Evolutionary conservation across 1,140 invertebrate genomes (phyloP).

Genomic region (Trissolcus basalis): DNA sequence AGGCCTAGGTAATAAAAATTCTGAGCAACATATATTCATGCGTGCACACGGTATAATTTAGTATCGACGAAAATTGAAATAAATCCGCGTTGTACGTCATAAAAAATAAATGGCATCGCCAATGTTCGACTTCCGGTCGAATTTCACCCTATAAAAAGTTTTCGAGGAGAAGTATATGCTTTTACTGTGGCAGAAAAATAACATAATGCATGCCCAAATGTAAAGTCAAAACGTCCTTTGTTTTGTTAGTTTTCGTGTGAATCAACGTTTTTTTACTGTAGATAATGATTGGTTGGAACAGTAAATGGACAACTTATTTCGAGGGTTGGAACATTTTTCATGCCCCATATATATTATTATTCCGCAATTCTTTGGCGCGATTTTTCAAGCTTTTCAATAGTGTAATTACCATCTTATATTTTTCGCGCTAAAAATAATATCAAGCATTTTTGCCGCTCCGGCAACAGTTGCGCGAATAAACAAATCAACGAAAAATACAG

Average conservation of each 20-base stretch:
- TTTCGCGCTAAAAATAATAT: too few relatives aligned
- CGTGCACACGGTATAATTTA: conserved; percentile 14
- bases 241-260: conserved; percentile 5
- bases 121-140: conserved; percentile 20
- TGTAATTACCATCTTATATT: too few relatives aligned
- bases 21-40: background rate
- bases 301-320: too few relatives aligned
- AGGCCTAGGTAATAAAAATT: background rate
- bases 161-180: background rate
- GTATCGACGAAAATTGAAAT: conserved; percentile 8
- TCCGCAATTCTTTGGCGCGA: too few relatives aligned
- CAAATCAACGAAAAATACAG: conserved; percentile 30
- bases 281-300: too few relatives aligned
- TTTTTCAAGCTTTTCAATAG: too few relatives aligned
- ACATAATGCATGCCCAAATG: background rate
- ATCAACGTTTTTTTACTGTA: too few relatives aligned
- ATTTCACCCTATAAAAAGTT: conserved; percentile 17
- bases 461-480: conserved; percentile 8
- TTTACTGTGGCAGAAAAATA: conserved; percentile 20
- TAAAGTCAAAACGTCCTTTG: background rate
- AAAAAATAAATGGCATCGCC: conserved; percentile 25
- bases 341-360: too few relatives aligned
- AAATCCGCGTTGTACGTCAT: conserved; percentile 31
- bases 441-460: background rate
- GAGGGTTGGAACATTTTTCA: too few relatives aligned